These are phyloP conservation scores for Protonemura montana DNA, from an alignment of 2,888 invertebrate species.

Conservation along the genomic window DNA sequence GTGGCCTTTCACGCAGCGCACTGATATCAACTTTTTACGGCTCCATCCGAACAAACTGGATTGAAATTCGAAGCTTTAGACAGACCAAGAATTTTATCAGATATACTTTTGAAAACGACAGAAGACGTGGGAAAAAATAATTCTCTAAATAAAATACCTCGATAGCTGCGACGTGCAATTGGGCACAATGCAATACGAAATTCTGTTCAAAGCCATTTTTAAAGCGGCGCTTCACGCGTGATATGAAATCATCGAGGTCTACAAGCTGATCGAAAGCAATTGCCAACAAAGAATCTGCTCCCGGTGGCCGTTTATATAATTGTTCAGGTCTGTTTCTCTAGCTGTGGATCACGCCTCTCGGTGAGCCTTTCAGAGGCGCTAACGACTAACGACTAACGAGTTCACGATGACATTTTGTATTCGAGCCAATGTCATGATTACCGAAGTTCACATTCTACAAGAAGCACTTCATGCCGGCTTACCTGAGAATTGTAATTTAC, in stretches of 20 bases:
- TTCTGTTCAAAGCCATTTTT: not conserved
- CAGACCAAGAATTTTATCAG: not conserved
- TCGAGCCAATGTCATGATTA: not conserved
- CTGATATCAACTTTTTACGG: not conserved
- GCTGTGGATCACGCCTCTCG: not conserved
- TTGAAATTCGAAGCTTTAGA: not conserved
- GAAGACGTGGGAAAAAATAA: constrained; percentile 12
- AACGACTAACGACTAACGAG: not conserved
- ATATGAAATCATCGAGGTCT: not conserved
- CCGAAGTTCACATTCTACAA: not conserved
- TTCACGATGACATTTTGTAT: not conserved
- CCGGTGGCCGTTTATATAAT: not conserved
- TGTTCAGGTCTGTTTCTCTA: not conserved
- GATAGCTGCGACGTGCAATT: not conserved
- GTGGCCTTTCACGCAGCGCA: not conserved
- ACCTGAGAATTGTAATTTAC: not conserved
- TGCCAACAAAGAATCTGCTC: not conserved
- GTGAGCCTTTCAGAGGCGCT: not conserved
- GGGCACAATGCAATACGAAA: not conserved
- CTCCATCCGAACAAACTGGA: not conserved
- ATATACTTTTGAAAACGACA: not conserved
- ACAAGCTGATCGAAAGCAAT: not conserved
- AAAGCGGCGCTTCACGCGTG: not conserved
- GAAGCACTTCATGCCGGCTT: not conserved
- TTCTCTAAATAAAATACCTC: not conserved